Evolutionary conservation across 2,113 vertebrate genomes (phyloP).

Genomic region (Dunckerocampus dactyliophorus): DNA sequence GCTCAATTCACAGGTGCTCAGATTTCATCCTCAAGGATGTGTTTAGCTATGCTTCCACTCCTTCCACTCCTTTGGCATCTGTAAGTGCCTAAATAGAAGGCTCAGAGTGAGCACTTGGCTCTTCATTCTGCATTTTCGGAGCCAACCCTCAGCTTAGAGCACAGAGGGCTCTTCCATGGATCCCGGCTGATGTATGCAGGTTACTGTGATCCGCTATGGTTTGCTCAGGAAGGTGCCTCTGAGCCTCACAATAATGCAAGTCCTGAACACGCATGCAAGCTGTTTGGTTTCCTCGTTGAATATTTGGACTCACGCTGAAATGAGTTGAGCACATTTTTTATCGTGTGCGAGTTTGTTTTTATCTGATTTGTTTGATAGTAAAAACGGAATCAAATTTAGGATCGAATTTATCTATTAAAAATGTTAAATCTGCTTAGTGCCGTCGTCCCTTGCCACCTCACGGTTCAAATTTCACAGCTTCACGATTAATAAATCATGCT

Average conservation of each 20-base stretch:
- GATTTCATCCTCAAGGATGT: slow-evolving; percentile 45
- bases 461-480: too few species aligned
- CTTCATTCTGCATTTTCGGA: slow-evolving; percentile 28
- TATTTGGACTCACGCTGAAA: neutral
- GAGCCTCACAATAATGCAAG: slow-evolving; percentile 3
- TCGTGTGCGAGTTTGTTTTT: neutral
- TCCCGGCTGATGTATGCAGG: slow-evolving; percentile 45
- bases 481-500: too few species aligned
- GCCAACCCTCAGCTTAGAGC: slow-evolving; percentile 27
- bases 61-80: slow-evolving; percentile 23
- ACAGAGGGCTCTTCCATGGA: slow-evolving; percentile 21
- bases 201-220: slow-evolving; percentile 22
- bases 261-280: neutral
- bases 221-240: slow-evolving; percentile 21
- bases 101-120: slow-evolving; percentile 34
- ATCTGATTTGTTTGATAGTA: neutral
- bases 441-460: too few species aligned
- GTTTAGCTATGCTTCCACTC: slow-evolving; percentile 37
- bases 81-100: slow-evolving; percentile 21
- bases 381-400: too few species aligned
- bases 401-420: too few species aligned
- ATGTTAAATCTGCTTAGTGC: too few species aligned
- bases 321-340: neutral
- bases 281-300: neutral
- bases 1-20: slow-evolving; percentile 29